phyloP scores from a whole-genome alignment of 2,113 vertebrate species.

The Addax nasomaculatus region DNA sequence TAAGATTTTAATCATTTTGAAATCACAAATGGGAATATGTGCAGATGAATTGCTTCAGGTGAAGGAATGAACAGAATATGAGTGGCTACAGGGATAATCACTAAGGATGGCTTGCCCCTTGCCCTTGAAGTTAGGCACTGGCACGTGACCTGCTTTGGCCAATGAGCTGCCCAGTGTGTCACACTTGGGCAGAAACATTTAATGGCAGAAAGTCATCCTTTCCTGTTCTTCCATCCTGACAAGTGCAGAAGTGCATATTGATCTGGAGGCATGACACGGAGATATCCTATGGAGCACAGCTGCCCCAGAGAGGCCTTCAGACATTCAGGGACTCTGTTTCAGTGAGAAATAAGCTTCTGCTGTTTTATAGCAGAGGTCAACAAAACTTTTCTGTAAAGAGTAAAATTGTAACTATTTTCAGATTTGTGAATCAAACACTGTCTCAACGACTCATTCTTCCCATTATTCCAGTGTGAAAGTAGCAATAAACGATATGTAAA shows the following conservation, averaged over 20 bases:
- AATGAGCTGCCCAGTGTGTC: neutral
- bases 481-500: neutral
- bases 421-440: neutral
- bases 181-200: neutral
- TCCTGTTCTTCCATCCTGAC: neutral
- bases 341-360: neutral
- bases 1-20: neutral
- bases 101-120: neutral
- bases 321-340: neutral
- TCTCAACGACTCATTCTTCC: neutral
- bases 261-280: neutral
- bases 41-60: neutral
- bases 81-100: neutral
- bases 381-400: neutral
- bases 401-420: neutral
- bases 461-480: neutral
- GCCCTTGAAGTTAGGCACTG: neutral
- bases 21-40: neutral
- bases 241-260: neutral
- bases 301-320: neutral
- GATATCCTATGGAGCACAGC: neutral
- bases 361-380: neutral
- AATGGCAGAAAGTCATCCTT: neutral
- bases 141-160: neutral
- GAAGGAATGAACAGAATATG: neutral